Percentiles rank a stretch among this genome's conserved stretches.
Conservation (phyloP, 2,888 invertebrate genomes). For the Xestia ashworthii region DNA sequence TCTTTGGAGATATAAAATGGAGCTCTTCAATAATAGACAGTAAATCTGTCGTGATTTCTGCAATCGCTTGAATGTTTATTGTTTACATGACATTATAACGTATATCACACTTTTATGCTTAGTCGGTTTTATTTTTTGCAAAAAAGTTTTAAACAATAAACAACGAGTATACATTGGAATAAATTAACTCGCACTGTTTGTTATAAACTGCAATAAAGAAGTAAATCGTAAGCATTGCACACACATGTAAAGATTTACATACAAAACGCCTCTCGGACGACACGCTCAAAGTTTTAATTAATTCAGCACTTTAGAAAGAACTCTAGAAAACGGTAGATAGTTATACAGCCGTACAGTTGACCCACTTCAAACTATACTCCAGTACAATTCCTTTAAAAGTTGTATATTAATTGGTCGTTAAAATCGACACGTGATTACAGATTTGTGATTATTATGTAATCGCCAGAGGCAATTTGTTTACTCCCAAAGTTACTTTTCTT, state of each 20-base stretch:
- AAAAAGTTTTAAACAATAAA: background rate
- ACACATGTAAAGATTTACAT: slow-evolving; percentile 33
- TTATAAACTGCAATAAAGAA: background rate
- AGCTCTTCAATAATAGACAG: too few relatives aligned
- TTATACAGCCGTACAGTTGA: slow-evolving; percentile 20
- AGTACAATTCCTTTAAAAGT: slow-evolving; percentile 29
- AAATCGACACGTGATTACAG: slow-evolving; percentile 12
- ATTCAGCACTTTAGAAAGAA: slow-evolving; percentile 40
- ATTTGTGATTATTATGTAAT: slow-evolving; percentile 7
- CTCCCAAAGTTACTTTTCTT: background rate
- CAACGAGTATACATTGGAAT: background rate
- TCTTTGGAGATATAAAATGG: too few relatives aligned
- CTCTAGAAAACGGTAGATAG: slow-evolving; percentile 8
- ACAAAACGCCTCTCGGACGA: slow-evolving; percentile 14
- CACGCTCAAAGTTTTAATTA: slow-evolving; percentile 55
- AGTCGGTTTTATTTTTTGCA: too few relatives aligned
- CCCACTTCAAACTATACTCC: slow-evolving; percentile 30
- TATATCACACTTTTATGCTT: too few relatives aligned
- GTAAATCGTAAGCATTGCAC: background rate
- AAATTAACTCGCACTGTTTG: background rate
- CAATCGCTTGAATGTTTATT: too few relatives aligned
- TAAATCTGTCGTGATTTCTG: too few relatives aligned
- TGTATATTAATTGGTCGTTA: slow-evolving; percentile 37
- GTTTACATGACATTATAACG: too few relatives aligned
- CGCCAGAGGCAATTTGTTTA: background rate